Conservation (phyloP, 2,113 vertebrate genomes). For the Zosterops borbonicus region DNA sequence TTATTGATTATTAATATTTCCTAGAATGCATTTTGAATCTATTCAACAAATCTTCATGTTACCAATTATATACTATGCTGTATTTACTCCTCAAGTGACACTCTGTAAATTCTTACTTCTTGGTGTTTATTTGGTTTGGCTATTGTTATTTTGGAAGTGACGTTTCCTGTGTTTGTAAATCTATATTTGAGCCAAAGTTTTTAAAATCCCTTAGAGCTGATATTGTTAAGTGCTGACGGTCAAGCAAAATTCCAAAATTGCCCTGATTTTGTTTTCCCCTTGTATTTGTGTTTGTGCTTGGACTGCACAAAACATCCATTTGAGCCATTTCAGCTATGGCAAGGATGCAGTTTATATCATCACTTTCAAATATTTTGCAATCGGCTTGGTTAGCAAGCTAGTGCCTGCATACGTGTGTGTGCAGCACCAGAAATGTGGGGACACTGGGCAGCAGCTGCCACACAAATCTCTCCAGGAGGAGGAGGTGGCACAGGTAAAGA, state of each 20-base stretch:
- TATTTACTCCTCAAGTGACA: not conserved
- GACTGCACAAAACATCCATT: not conserved
- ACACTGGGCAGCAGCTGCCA: not conserved
- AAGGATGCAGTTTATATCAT: not conserved
- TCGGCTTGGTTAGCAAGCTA: not conserved
- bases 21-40: not conserved
- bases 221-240: not conserved
- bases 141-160: not conserved
- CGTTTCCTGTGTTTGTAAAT: not conserved
- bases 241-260: not conserved
- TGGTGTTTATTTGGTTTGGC: not conserved
- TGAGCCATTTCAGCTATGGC: not conserved
- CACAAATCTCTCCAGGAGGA: fast-evolving
- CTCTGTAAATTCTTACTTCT: not conserved
- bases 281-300: not conserved
- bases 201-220: not conserved
- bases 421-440: not conserved
- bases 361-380: not conserved
- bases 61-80: not conserved
- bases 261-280: not conserved
- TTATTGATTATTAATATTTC: not conserved
- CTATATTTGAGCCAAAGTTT: not conserved
- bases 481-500: not conserved
- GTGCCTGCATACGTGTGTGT: not conserved
- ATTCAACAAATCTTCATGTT: not conserved